Conservation (phyloP, 2,797 vertebrate species). For the Buceros bicornis region DNA sequence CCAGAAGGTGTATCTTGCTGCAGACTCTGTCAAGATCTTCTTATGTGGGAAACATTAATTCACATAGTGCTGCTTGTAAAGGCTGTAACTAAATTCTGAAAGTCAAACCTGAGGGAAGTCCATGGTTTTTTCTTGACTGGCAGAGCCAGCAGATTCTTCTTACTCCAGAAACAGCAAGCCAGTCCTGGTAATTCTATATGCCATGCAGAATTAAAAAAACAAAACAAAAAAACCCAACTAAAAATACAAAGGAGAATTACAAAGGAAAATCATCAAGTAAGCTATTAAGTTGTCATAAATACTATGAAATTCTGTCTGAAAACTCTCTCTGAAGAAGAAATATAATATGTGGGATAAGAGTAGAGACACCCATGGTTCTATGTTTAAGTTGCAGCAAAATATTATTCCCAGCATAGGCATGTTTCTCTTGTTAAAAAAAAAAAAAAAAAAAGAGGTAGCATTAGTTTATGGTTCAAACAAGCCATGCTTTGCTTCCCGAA, state of each 20-base stretch:
- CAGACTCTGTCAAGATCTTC: background rate
- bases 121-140: background rate
- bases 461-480: background rate
- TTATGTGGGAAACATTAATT: background rate
- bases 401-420: background rate
- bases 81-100: background rate
- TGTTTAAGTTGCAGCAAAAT: background rate
- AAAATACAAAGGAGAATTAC: background rate
- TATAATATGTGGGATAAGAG: background rate
- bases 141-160: constrained; percentile 1
- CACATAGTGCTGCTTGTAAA: constrained; percentile 1
- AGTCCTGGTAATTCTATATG: background rate
- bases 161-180: background rate
- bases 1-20: background rate
- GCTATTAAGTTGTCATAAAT: background rate
- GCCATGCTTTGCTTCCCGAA: background rate
- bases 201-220: background rate
- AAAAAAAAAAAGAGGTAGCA: background rate
- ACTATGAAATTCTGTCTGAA: background rate
- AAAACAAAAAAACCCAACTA: background rate
- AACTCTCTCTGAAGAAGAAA: background rate
- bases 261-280: background rate
- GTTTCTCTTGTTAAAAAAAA: background rate
- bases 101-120: background rate
- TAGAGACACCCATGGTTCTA: background rate